phyloP scores from a whole-genome alignment of 2,888 invertebrate genomes.

The Cactoblastis cactorum region DNA sequence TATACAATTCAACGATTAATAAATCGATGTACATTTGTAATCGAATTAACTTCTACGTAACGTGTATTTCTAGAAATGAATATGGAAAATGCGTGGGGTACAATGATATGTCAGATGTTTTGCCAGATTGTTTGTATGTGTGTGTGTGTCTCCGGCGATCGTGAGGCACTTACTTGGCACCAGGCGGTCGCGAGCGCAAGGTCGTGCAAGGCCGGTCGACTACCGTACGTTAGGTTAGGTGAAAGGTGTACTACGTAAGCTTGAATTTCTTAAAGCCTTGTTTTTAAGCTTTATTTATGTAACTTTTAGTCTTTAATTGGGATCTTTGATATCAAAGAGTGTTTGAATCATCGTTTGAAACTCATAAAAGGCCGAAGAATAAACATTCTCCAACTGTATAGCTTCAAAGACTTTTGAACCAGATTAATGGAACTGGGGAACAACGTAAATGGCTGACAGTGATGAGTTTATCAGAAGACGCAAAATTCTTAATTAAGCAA shows the following conservation, averaged over 20 bases:
- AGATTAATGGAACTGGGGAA: not conserved
- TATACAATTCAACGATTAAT: not conserved
- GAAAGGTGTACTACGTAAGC: not conserved
- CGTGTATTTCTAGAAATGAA: not conserved
- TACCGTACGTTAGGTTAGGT: not conserved
- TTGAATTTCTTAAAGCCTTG: not conserved
- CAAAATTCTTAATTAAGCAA: not conserved
- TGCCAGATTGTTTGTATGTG: not conserved
- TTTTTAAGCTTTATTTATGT: not conserved
- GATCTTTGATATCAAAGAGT: not conserved
- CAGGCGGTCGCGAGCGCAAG: conserved; percentile 3
- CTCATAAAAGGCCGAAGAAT: not conserved
- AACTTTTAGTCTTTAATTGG: not conserved
- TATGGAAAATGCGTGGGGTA: not conserved
- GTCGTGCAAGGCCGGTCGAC: not conserved
- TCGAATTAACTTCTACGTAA: not conserved
- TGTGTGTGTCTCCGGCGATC: not conserved
- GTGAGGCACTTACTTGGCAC: not conserved
- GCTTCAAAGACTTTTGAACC: not conserved
- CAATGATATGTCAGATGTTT: not conserved
- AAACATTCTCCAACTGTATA: not conserved
- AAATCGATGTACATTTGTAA: too few species aligned
- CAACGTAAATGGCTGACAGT: not conserved
- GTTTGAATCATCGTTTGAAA: not conserved
- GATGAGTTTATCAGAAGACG: not conserved